Evolutionary conservation across 2,113 vertebrate genomes (phyloP).

Genomic region (Sander lucioperca): DNA sequence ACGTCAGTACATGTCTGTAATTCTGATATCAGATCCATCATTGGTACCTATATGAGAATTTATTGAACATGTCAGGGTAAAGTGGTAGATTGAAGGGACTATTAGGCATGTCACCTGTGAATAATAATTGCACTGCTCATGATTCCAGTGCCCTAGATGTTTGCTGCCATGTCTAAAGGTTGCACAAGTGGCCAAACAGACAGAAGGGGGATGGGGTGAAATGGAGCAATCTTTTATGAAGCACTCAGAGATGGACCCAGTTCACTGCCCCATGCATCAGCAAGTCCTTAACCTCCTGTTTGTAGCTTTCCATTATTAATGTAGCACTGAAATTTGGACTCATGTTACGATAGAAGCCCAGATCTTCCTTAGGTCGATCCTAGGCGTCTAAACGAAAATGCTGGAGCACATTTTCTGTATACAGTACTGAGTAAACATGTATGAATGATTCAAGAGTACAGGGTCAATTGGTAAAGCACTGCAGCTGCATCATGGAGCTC

Average conservation of each 20-base stretch:
- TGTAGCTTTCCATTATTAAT: constrained; percentile 79
- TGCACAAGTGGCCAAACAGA: constrained; percentile 26
- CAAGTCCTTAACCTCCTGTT: constrained; percentile 69
- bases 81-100: constrained; percentile 61
- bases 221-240: constrained; percentile 35
- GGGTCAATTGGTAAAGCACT: constrained; percentile 50
- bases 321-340: constrained; percentile 57
- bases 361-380: constrained; percentile 29
- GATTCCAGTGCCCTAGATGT: constrained; percentile 20
- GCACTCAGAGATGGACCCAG: constrained; percentile 35
- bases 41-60: constrained; percentile 40
- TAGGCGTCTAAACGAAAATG: constrained; percentile 56
- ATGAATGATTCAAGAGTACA: constrained; percentile 78
- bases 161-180: constrained; percentile 42
- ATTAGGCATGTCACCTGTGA: constrained; percentile 68
- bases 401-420: constrained; percentile 55
- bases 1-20: constrained; percentile 1
- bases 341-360: constrained; percentile 40
- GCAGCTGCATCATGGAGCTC: constrained; percentile 48
- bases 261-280: constrained; percentile 43
- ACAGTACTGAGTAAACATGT: constrained; percentile 69
- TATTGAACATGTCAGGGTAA: constrained; percentile 72
- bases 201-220: constrained; percentile 24
- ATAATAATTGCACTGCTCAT: constrained; percentile 57
- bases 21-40: constrained; percentile 68